Percentiles rank a stretch among this genome's conserved stretches.
These are phyloP conservation scores for Amblyraja radiata DNA, from an alignment of 2,797 vertebrate genomes.

Conservation along the genomic window DNA sequence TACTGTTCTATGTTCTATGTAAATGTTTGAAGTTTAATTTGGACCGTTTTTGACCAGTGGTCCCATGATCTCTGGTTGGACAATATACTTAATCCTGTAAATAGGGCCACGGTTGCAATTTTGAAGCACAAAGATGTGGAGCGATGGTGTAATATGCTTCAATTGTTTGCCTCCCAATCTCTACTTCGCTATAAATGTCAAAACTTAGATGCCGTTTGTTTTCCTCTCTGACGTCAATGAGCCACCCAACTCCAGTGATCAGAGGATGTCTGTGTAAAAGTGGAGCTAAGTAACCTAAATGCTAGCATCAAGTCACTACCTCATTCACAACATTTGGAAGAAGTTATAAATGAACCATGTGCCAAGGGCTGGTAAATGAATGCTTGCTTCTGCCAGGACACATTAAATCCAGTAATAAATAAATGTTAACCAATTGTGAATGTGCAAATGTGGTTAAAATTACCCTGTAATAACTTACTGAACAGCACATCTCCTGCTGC, in stretches of 20 bases:
- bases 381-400: background rate
- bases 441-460: constrained; percentile 5
- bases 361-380: background rate
- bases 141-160: background rate
- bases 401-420: constrained; percentile 1
- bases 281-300: background rate
- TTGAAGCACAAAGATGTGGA: background rate
- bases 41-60: background rate
- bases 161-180: background rate
- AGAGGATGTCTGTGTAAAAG: background rate
- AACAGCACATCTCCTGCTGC: background rate
- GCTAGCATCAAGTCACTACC: background rate
- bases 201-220: background rate
- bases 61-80: background rate
- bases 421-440: background rate
- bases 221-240: background rate
- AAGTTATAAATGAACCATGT: background rate
- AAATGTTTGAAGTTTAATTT: background rate
- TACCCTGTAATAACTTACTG: background rate
- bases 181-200: background rate
- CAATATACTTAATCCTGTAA: background rate
- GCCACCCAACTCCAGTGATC: background rate
- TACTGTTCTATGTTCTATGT: too few relatives aligned
- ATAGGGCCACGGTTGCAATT: background rate
- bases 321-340: background rate